Conservation (phyloP, 2,113 vertebrate species). For the Calidris pugnax region DNA sequence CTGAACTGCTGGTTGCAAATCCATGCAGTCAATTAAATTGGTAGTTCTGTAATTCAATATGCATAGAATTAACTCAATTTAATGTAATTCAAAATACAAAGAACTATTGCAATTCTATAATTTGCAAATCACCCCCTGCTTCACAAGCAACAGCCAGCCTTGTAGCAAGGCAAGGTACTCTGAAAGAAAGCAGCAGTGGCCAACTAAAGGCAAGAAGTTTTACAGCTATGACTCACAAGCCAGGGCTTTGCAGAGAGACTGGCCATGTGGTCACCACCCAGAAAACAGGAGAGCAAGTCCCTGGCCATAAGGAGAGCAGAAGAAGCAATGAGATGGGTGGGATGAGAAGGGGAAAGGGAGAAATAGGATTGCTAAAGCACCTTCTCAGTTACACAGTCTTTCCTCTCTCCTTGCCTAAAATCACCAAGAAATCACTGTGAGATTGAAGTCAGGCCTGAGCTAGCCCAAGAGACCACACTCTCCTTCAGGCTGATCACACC, state of each 20-base stretch:
- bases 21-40: not conserved
- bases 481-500: not conserved
- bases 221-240: not conserved
- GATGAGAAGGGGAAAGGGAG: not conserved
- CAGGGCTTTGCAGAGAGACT: not conserved
- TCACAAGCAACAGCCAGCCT: not conserved
- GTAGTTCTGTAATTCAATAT: not conserved
- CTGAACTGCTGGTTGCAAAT: slow-evolving; percentile 30
- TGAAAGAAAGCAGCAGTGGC: not conserved
- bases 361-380: not conserved
- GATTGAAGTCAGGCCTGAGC: not conserved
- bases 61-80: not conserved
- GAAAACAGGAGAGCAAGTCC: not conserved
- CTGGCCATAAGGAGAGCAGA: not conserved
- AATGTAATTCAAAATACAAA: not conserved
- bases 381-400: not conserved
- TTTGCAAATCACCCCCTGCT: not conserved
- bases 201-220: not conserved
- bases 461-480: not conserved
- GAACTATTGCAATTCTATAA: not conserved
- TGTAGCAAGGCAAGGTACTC: not conserved
- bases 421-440: not conserved
- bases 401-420: not conserved
- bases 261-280: not conserved
- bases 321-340: not conserved